These are phyloP conservation scores for Mesoclemmys tuberculata DNA, from an alignment of 2,113 vertebrate genomes.

Conservation along the genomic window DNA sequence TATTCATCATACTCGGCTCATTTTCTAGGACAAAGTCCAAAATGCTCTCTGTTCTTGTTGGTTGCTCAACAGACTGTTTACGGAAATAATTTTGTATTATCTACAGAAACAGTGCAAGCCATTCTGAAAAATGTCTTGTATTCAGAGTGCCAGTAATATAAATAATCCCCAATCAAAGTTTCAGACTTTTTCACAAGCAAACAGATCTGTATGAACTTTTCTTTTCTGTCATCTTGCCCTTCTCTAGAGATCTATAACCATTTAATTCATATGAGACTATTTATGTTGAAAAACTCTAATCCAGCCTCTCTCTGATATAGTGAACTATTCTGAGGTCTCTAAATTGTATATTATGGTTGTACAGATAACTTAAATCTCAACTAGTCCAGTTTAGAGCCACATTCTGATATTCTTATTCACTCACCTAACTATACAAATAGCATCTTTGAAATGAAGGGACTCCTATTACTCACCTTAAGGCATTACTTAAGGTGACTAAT, in stretches of 20 bases:
- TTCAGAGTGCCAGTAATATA: background rate
- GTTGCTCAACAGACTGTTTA: background rate
- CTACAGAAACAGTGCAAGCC: background rate
- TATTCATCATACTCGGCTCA: slow-evolving; percentile 3
- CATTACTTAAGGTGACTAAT: background rate
- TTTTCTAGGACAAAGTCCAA: background rate
- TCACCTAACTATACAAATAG: background rate
- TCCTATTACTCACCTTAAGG: background rate
- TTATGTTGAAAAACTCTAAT: background rate
- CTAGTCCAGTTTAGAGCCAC: background rate
- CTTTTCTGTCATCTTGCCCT: background rate
- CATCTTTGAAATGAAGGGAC: background rate
- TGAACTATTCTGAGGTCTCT: background rate
- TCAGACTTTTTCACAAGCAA: background rate
- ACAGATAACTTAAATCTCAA: background rate
- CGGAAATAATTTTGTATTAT: slow-evolving; percentile 1
- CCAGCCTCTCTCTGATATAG: background rate
- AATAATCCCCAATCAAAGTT: background rate
- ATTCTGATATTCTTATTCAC: background rate
- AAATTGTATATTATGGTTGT: background rate
- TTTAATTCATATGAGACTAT: background rate
- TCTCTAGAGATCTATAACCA: background rate
- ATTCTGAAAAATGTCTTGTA: background rate
- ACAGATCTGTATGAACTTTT: background rate
- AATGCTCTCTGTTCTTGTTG: background rate